A percentile compares a stretch with the other conserved stretches of the same genome.
These are phyloP conservation scores for Trilocha varians DNA, from an alignment of 2,888 invertebrate species.

Conservation along the genomic window DNA sequence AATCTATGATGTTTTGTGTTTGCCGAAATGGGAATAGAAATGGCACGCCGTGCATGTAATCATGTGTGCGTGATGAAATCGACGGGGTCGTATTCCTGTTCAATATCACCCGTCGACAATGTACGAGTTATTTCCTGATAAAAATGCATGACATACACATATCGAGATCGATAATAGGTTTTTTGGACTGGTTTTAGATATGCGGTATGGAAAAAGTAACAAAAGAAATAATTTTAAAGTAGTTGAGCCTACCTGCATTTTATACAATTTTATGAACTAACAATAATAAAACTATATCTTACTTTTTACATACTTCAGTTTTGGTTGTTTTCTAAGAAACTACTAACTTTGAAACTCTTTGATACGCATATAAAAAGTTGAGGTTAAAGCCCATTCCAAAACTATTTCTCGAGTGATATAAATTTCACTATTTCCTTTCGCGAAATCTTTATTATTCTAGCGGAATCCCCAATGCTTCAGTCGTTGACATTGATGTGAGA, in stretches of 20 bases:
- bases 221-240: no score
- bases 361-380: no score
- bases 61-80: background rate
- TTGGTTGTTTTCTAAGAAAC: no score
- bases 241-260: no score
- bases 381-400: slow-evolving; percentile 29
- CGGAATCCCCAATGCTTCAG: slow-evolving; percentile 10
- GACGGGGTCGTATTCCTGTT: slow-evolving; percentile 6
- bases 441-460: slow-evolving; percentile 24
- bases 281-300: no score
- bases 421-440: slow-evolving; percentile 28
- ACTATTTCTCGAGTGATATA: slow-evolving; percentile 33
- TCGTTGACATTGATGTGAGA: slow-evolving; percentile 34
- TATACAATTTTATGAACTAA: no score
- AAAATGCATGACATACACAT: background rate
- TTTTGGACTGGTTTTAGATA: no score
- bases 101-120: background rate
- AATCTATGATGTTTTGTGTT: background rate
- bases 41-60: background rate
- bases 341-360: no score
- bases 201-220: no score
- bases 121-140: background rate
- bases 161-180: no score
- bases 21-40: background rate
- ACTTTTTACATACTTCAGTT: no score